These are phyloP conservation scores for Adineta ricciae DNA, from an alignment of 2,888 invertebrate genomes.

Conservation along the genomic window DNA sequence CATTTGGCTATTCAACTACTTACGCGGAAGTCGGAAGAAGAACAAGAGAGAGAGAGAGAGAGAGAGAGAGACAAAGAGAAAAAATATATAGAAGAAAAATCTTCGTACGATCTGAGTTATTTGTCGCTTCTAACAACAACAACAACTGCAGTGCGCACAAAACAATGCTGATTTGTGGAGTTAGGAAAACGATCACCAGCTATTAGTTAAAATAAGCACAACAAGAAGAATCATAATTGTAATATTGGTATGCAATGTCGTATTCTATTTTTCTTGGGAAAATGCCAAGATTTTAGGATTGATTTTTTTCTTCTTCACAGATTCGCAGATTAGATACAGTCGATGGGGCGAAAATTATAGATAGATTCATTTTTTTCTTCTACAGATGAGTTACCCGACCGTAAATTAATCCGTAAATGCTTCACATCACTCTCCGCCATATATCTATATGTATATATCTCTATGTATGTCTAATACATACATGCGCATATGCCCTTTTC, in stretches of 20 bases:
- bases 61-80: neutral
- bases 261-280: neutral
- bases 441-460: neutral
- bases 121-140: neutral
- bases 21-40: neutral
- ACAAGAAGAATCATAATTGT: neutral
- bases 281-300: neutral
- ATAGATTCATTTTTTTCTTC: neutral
- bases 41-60: neutral
- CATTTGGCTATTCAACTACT: neutral
- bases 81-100: neutral
- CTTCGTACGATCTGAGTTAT: neutral
- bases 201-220: neutral
- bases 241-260: neutral
- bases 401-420: constrained; percentile 5
- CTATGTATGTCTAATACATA: no score
- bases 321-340: neutral
- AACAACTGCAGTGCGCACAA: neutral
- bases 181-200: neutral
- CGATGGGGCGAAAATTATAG: neutral
- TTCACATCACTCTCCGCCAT: neutral
- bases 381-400: neutral
- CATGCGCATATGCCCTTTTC: neutral
- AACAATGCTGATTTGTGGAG: neutral
- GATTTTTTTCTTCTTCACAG: neutral